Evolutionary conservation across 2,113 vertebrate species (phyloP), one percentile per base, ranked within the genome.

Genomic region (Alaudala cheleensis): DNA sequence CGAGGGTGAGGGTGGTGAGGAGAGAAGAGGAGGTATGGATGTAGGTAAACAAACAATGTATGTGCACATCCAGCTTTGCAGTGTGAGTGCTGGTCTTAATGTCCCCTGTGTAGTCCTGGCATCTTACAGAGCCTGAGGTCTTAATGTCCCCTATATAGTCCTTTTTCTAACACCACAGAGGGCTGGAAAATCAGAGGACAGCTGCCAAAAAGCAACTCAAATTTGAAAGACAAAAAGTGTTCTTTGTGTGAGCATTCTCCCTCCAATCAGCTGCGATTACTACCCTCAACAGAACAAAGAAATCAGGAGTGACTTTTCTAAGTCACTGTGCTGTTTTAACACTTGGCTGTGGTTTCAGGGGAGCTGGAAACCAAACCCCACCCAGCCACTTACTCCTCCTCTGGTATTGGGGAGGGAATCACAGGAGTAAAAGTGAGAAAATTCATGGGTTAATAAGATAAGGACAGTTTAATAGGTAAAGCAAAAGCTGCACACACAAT

Each of bases 371-470:
- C 40, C 20, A 29, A 28, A 13, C 53, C 26, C 34, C 53, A 28
- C 45, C 60, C 39, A 53, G 9, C 5, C 5, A 7, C 31, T 67
- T 0, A 0, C n/a, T 66, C 3, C 31, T 61, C 42, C 34, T 65
- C 31, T 49, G 47, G 29, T 23, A 29, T 1, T 0, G 0, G 34
- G 26, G 40, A 50, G 40, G 61, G 47, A 74, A 50, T 69, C 61
- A 37, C 13, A 33, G 57, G 13, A 67, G 47, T 73, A 49, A 29
- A 73, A 62, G 31, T 67, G 47, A 81, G 61, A 34, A 81, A 81
- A 42, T 19, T 54, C 6, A 1, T 69, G 61, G 40, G 26, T 81
- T 81, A 23, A 81, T 81, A 23, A 81, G 34, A 50, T 74, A 44
- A 49, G 50, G 23, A 44, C 40, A n/a, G 14, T 69, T 56, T 39